phyloP scores from a whole-genome alignment of 2,888 invertebrate species.

The Cheilosia variabilis region DNA sequence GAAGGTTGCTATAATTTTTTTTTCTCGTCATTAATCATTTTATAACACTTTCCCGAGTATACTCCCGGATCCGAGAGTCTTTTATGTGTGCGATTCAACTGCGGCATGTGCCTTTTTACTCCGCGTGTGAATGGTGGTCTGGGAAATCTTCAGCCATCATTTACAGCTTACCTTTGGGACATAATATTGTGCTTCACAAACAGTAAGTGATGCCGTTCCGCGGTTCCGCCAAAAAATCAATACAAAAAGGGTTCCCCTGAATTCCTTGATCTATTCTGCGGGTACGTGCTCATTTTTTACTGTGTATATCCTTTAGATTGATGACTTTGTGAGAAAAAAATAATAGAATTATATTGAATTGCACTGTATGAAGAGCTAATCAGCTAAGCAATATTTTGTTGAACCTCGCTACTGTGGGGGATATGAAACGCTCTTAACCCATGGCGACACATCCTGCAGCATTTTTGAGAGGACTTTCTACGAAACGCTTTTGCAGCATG shows the following conservation, averaged over 20 bases:
- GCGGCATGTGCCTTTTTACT: slow-evolving; percentile 6
- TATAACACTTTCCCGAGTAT: slow-evolving; percentile 52
- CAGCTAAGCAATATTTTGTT: slow-evolving; percentile 40
- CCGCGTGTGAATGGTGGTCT: slow-evolving; percentile 5
- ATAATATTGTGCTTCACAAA: slow-evolving; percentile 48
- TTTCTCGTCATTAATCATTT: slow-evolving; percentile 65
- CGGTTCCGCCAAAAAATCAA: slow-evolving; percentile 56
- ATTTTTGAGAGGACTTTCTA: slow-evolving; percentile 23
- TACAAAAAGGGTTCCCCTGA: slow-evolving; percentile 54
- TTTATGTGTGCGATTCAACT: slow-evolving; percentile 43
- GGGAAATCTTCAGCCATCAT: slow-evolving; percentile 69
- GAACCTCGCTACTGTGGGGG: slow-evolving; percentile 11
- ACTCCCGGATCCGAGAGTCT: slow-evolving; percentile 31
- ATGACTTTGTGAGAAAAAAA: slow-evolving; percentile 50
- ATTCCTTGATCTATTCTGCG: slow-evolving; percentile 35
- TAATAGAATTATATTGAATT: slow-evolving; percentile 58
- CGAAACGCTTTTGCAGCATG: slow-evolving; percentile 41
- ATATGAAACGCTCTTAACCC: background rate
- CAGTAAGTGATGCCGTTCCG: slow-evolving; percentile 40
- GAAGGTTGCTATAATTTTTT: slow-evolving; percentile 59
- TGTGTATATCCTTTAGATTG: slow-evolving; percentile 42
- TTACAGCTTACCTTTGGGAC: slow-evolving; percentile 66
- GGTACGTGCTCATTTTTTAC: background rate
- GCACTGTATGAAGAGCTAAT: slow-evolving; percentile 3
- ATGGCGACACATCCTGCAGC: background rate